Evolutionary conservation across 2,888 invertebrate species (phyloP), one percentile per base, ranked within the genome.

Genomic region (Cephalotes varians): DNA sequence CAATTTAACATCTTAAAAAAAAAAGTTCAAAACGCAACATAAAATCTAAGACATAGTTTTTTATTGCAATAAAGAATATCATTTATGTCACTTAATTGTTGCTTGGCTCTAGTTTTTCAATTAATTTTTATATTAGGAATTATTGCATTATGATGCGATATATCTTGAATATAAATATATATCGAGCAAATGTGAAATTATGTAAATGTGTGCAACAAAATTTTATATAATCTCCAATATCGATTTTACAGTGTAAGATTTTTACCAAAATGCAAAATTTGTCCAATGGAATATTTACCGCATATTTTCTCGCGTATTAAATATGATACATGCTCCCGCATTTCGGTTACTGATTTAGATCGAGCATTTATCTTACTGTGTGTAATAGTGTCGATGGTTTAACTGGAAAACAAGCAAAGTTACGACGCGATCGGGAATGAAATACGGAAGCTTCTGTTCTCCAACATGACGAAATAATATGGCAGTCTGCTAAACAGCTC

Each of bases 361-460:
- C 77, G 40, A 44, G 44, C 77, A 72, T 79, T 72, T 21, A 56
- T 79, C 77, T 79, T 56, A 56, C 49, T 56, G 44, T 34, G 44
- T 34, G 73, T 72, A 79, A 72, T 72, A 25, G 56, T 67, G 69
- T 58, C 37, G 58, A 71, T 44, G 72, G 56, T 79, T 56, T 79
- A 79, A 79, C 72, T 44, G 72, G 72, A 72, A 79, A 79, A 79
- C 77, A 72, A 79, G 56, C 56, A 72, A 72, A 79, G 72, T 79
- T 79, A 79, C 56, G 72, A 56, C 77, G 56, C 77, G 44, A 72
- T 56, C 56, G 72, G 31, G 34, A 72, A 72, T 79, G 73, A 79
- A 72, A 79, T 79, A 79, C 77, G 72, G 73, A 79, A 79, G 73
- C 72, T 79, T 56, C 72, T 79, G 72, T 25, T 56, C 44, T 25